Percentiles rank a stretch among this genome's conserved stretches.
Evolutionary conservation across 2,888 invertebrate genomes (phyloP).

Genomic region (Choreutis nemorana): DNA sequence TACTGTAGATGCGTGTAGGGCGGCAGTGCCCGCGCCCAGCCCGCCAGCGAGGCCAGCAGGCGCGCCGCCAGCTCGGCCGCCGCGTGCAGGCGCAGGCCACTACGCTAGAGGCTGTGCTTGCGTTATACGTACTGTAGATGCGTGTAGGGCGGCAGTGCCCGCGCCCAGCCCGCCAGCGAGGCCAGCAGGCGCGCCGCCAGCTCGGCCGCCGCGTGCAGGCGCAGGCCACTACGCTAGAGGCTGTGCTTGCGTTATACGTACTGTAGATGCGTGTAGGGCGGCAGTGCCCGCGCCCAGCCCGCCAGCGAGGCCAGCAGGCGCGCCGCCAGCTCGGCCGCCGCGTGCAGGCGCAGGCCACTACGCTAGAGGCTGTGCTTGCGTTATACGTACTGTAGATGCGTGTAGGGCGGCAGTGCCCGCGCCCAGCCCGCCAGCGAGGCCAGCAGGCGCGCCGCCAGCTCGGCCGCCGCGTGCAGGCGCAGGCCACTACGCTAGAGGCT

Average conservation of each 20-base stretch:
- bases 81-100: neutral
- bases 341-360: neutral
- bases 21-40: neutral
- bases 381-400: slow-evolving; percentile 72
- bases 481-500: slow-evolving; percentile 86
- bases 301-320: neutral
- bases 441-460: slow-evolving; percentile 90
- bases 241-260: neutral
- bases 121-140: neutral
- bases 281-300: neutral
- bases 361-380: neutral
- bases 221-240: neutral
- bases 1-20: neutral
- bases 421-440: slow-evolving; percentile 93
- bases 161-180: neutral
- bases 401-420: slow-evolving; percentile 82
- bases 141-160: neutral
- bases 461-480: slow-evolving; percentile 94
- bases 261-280: neutral
- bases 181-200: neutral
- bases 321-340: neutral
- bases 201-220: neutral
- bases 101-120: neutral
- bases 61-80: neutral
- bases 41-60: neutral